These are phyloP conservation scores for Rousettus madagascariensis DNA, from an alignment of 2,797 vertebrate genomes.

Conservation along the genomic window DNA sequence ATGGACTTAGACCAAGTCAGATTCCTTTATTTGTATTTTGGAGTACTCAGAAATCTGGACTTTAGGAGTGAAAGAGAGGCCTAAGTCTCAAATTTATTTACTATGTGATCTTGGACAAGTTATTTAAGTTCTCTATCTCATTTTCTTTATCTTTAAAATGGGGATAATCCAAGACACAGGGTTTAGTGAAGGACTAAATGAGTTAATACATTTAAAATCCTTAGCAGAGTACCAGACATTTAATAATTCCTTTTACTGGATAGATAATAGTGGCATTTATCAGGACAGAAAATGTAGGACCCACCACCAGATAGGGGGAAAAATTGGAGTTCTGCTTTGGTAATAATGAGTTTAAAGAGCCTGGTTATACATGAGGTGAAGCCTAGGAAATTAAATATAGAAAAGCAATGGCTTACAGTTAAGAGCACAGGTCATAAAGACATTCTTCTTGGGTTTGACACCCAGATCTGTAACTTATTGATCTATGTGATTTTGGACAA, in stretches of 20 bases:
- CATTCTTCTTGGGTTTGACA: neutral
- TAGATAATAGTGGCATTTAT: neutral
- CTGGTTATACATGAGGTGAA: neutral
- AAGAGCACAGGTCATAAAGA: neutral
- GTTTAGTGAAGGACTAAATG: neutral
- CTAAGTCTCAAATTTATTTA: neutral
- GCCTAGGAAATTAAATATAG: neutral
- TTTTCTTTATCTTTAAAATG: neutral
- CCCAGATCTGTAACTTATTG: neutral
- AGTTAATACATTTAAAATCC: neutral
- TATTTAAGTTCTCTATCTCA: neutral
- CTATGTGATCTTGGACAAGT: neutral
- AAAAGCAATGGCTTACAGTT: neutral
- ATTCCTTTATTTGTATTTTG: neutral
- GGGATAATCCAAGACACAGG: neutral
- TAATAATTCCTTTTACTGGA: neutral
- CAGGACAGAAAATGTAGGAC: neutral
- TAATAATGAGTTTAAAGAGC: neutral
- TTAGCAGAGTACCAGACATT: neutral
- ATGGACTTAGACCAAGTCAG: neutral
- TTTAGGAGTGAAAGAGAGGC: neutral
- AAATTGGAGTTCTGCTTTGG: neutral
- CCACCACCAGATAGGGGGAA: neutral
- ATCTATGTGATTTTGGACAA: neutral
- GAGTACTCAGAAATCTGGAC: neutral